Conservation (phyloP, 2,113 vertebrate genomes). For the Coturnix japonica region DNA sequence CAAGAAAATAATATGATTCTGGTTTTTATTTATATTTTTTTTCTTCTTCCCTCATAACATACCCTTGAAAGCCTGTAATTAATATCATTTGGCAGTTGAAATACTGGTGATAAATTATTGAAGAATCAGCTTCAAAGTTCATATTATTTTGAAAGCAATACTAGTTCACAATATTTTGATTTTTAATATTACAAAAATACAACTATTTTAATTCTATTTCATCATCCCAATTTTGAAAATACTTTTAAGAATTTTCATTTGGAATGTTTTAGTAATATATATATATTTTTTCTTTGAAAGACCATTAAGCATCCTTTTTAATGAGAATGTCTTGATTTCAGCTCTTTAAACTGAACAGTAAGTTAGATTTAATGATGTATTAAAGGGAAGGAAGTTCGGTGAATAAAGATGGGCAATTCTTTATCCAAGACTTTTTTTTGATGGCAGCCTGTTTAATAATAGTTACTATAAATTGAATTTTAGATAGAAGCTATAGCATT, state of each 20-base stretch:
- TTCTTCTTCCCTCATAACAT: neutral
- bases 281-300: neutral
- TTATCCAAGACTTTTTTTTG: neutral
- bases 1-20: neutral
- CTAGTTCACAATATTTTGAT: neutral
- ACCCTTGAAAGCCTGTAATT: neutral
- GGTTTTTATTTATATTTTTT: neutral
- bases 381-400: neutral
- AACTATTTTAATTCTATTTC: neutral
- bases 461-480: neutral
- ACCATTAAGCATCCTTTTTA: neutral
- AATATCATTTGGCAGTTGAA: neutral
- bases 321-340: neutral
- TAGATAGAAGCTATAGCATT: neutral
- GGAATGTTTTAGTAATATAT: fast-evolving
- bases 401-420: neutral
- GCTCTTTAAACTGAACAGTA: neutral
- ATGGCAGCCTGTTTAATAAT: neutral
- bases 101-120: neutral
- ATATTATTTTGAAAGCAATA: neutral
- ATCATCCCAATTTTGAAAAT: neutral
- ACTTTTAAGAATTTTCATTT: neutral
- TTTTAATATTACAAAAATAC: neutral
- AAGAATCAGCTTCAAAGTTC: neutral
- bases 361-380: neutral